A percentile compares a stretch with the other conserved stretches of the same genome.
phyloP scores from a whole-genome alignment of 2,113 vertebrate species.

The Aleadryas rufinucha region DNA sequence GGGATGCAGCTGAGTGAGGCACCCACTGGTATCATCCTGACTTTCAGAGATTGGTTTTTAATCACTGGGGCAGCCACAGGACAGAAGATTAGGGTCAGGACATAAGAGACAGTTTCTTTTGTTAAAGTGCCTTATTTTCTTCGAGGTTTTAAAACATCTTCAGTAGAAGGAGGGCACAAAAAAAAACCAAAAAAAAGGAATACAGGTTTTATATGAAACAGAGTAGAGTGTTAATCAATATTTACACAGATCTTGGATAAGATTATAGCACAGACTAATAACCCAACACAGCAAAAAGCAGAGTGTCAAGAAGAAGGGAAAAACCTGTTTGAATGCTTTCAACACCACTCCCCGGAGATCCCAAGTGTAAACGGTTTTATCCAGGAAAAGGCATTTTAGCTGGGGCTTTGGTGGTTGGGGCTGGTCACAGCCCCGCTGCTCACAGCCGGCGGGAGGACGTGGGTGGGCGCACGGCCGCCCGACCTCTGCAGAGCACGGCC shows the following conservation, averaged over 20 bases:
- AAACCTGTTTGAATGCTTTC: slow-evolving; percentile 47
- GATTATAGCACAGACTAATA: neutral
- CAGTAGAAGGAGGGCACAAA: neutral
- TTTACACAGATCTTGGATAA: slow-evolving; percentile 66
- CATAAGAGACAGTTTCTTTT: neutral
- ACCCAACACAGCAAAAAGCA: slow-evolving; percentile 39
- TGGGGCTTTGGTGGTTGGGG: neutral
- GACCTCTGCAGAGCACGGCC: neutral
- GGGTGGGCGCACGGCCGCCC: slow-evolving; percentile 12
- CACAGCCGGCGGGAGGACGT: neutral
- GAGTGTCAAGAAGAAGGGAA: slow-evolving; percentile 40
- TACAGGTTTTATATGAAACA: slow-evolving; percentile 60
- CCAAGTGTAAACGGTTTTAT: slow-evolving; percentile 57
- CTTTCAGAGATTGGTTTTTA: neutral
- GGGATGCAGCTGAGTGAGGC: neutral
- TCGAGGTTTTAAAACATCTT: neutral
- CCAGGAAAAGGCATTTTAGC: slow-evolving; percentile 36
- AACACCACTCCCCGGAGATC: slow-evolving; percentile 42
- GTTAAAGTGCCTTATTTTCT: slow-evolving; percentile 63
- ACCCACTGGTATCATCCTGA: neutral
- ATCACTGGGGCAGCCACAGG: neutral
- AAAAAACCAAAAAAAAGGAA: neutral
- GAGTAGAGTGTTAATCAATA: slow-evolving; percentile 51
- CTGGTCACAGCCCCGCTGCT: neutral
- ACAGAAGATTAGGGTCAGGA: neutral